Percentiles rank a stretch among this genome's conserved stretches.
Evolutionary conservation across 1,140 invertebrate genomes (phyloP).

Genomic region (Papilio helenus): DNA sequence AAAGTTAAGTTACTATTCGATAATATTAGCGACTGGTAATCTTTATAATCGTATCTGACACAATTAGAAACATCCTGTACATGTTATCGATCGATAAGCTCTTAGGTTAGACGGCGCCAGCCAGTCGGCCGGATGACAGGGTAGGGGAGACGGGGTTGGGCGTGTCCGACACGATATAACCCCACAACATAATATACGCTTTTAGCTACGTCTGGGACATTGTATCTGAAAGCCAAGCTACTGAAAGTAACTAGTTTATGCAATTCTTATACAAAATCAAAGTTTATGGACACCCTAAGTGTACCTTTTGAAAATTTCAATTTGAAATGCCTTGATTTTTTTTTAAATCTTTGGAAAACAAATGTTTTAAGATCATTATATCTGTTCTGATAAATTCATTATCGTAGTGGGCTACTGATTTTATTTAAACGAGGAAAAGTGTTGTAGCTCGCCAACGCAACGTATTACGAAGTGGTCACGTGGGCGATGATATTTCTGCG

Average conservation of each 20-base stretch:
- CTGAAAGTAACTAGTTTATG: neutral
- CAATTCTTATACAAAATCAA: neutral
- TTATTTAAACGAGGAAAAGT: neutral
- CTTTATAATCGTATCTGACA: neutral
- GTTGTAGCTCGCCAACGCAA: neutral
- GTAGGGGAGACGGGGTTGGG: neutral
- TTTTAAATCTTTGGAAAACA: neutral
- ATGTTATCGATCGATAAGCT: conserved; percentile 8
- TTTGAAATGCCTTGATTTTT: too few species aligned
- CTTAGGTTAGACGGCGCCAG: conserved; percentile 2
- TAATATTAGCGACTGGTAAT: neutral
- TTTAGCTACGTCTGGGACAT: neutral
- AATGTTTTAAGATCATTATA: neutral
- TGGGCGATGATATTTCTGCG: conserved; percentile 28
- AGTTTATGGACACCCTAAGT: neutral
- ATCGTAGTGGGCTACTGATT: neutral
- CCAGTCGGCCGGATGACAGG: neutral
- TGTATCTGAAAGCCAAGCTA: neutral
- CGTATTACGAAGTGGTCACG: conserved; percentile 21
- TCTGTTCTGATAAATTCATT: too few species aligned
- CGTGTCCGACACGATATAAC: neutral
- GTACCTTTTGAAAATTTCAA: too few species aligned
- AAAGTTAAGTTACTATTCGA: neutral
- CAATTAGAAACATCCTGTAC: neutral
- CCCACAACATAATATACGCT: neutral